These are phyloP conservation scores for Labeo rohita DNA, from an alignment of 2,113 vertebrate species.

Conservation along the genomic window DNA sequence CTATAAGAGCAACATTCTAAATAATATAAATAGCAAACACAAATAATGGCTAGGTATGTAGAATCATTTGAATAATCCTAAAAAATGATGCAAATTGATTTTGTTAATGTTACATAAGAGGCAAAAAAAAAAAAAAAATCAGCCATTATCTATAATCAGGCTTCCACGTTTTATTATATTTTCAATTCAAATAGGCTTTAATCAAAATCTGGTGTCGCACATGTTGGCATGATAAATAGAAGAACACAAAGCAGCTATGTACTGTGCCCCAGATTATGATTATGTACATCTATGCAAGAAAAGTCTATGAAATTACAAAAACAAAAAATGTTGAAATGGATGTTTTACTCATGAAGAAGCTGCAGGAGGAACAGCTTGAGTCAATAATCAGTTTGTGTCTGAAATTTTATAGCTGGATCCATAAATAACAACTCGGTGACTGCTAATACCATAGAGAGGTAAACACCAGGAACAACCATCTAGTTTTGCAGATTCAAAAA, in stretches of 20 bases:
- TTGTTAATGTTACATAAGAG: neutral
- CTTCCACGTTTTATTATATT: conserved; percentile 76
- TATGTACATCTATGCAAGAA: conserved; percentile 72
- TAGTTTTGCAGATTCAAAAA: conserved; percentile 40
- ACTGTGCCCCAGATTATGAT: conserved; percentile 71
- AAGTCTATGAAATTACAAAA: conserved; percentile 33
- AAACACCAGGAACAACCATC: conserved; percentile 49
- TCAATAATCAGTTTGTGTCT: conserved; percentile 45
- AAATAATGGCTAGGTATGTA: neutral
- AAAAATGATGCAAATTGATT: neutral
- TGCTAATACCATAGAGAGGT: conserved; percentile 31
- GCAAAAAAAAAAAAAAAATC: conserved; percentile 49
- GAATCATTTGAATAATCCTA: neutral
- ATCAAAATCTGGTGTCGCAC: conserved; percentile 73
- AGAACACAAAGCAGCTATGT: conserved; percentile 68
- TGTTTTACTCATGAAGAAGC: conserved; percentile 34
- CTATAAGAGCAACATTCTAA: neutral
- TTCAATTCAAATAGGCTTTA: conserved; percentile 69
- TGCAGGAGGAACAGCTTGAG: conserved; percentile 2
- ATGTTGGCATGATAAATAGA: conserved; percentile 76
- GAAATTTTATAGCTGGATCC: conserved; percentile 33
- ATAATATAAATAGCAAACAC: neutral
- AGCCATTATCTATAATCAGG: conserved; percentile 56
- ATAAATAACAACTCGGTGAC: conserved; percentile 3
- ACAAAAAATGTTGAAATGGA: conserved; percentile 31